These are phyloP conservation scores for Drosophila rubida DNA, from an alignment of 2,888 invertebrate species.

Conservation along the genomic window DNA sequence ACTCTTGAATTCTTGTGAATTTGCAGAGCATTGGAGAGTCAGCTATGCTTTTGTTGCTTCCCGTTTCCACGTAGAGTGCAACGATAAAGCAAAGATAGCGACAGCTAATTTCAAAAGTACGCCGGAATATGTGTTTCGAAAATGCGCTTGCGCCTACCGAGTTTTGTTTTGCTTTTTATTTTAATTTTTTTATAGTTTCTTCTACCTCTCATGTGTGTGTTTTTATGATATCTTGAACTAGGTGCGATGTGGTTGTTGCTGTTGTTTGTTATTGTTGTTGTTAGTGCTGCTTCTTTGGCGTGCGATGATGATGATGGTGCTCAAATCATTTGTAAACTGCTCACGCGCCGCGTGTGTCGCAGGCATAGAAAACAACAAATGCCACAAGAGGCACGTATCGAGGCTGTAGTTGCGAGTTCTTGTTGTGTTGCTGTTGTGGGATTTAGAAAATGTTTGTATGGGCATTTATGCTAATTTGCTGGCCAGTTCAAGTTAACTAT, in stretches of 20 bases:
- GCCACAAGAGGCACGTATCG: constrained; percentile 62
- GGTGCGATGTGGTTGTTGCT: constrained; percentile 39
- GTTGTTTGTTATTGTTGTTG: constrained; percentile 28
- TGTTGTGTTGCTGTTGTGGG: constrained; percentile 24
- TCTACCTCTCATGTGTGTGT: constrained; percentile 22
- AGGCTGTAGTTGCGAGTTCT: constrained; percentile 35
- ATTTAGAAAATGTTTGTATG: constrained; percentile 63
- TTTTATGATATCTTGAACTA: constrained; percentile 66
- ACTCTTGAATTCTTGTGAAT: background rate
- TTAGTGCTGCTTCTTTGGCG: constrained; percentile 19
- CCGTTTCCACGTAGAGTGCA: constrained; percentile 41
- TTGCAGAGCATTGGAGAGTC: constrained; percentile 34
- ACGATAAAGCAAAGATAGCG: constrained; percentile 38
- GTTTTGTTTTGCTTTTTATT: constrained; percentile 55
- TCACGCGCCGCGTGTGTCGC: constrained; percentile 65
- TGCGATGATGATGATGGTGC: constrained; percentile 3
- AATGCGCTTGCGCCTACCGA: constrained; percentile 43
- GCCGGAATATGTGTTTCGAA: constrained; percentile 51
- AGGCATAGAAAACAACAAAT: constrained; percentile 49
- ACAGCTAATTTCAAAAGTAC: constrained; percentile 55
- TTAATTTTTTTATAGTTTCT: constrained; percentile 57
- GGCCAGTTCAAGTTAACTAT: constrained; percentile 37
- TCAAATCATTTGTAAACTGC: constrained; percentile 62
- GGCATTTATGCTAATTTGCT: constrained; percentile 62
- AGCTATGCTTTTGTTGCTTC: background rate